Evolutionary conservation across 1,140 invertebrate species (phyloP).

Genomic region (Andricus grossulariae): DNA sequence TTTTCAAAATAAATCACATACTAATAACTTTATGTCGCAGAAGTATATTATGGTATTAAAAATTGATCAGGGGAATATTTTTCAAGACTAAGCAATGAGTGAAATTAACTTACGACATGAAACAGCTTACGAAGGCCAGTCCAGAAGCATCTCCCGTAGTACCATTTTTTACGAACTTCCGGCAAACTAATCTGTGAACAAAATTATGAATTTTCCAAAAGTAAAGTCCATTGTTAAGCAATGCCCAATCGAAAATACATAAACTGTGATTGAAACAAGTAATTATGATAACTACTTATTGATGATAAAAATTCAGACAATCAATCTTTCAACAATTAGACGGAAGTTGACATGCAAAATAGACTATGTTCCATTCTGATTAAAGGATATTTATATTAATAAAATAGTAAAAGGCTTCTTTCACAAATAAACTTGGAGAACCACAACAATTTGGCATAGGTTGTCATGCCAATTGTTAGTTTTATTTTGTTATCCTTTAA

Average conservation of each 20-base stretch:
- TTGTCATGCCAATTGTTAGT: neutral
- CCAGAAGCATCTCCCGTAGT: constrained; percentile 83
- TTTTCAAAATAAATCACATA: constrained; percentile 11
- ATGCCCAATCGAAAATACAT: constrained; percentile 39
- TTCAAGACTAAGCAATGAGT: constrained; percentile 40
- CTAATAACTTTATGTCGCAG: neutral
- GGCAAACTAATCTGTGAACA: constrained; percentile 80
- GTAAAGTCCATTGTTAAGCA: neutral
- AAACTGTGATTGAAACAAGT: constrained; percentile 35
- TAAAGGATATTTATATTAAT: too few relatives aligned
- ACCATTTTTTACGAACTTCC: constrained; percentile 80
- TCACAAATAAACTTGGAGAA: too few relatives aligned
- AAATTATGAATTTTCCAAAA: constrained; percentile 50
- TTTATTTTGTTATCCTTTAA: constrained; percentile 30
- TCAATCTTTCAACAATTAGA: too few relatives aligned
- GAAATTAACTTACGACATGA: constrained; percentile 81
- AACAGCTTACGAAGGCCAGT: constrained; percentile 85
- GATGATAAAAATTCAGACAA: constrained; percentile 58
- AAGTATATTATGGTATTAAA: constrained; percentile 10
- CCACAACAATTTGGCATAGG: constrained; percentile 37
- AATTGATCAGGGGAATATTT: constrained; percentile 29
- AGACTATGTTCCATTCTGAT: too few relatives aligned
- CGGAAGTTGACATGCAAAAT: too few relatives aligned
- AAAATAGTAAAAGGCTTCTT: too few relatives aligned
- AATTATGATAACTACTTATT: constrained; percentile 58